Base-by-base conservation (phyloP, 2,888 invertebrate species). In the Leptinotarsa peninsularis region DNA sequence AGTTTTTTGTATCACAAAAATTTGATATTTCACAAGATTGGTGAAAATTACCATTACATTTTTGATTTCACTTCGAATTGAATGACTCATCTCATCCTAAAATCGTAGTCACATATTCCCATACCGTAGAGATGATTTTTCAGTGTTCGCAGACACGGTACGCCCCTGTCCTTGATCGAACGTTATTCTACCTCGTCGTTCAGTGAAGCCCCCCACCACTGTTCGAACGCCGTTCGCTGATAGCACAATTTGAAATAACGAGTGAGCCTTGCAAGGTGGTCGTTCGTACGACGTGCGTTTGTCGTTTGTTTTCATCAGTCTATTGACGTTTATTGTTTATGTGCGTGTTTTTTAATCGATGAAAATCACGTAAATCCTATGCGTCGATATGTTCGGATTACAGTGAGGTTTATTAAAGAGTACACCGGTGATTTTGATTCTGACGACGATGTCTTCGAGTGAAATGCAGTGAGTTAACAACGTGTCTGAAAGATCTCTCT, bases 241-340 rank as follows among this genome's bases (percentile, higher is more conserved):
- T 77, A 79, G 77, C 76, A 76, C 75, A 79, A 79, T 78, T 79
- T 78, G 76, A 79, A 78, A 79, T 76, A 75, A 76, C 76, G 73
- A 76, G 78, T 74, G 74, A 75, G 73, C 72, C 49, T 75, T 78
- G 76, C 76, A 79, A 79, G 79, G 79, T 79, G 79, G 79, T 79
- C 74, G 77, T 67, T 50, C 54, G 63, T 71, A 49, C 73, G 74
- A 63, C 66, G 76, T 68, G 78, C 43, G 74, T 72, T 71, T 66
- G 66, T 67, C 23, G 74, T 78, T 67, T 72, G 73, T 73, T 71
- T 71, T 76, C 58, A 33, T 54, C 49, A 60, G 52, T 71, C 63
- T 18, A 49, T 71, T 49, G 54, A 50, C 49, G 49, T 56, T 71
- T 71, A 60, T 67, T 50, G 67, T 76, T 74, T 67, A 49, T 67